Conservation (phyloP, 2,888 invertebrate species). For the Cordilura impudica region DNA sequence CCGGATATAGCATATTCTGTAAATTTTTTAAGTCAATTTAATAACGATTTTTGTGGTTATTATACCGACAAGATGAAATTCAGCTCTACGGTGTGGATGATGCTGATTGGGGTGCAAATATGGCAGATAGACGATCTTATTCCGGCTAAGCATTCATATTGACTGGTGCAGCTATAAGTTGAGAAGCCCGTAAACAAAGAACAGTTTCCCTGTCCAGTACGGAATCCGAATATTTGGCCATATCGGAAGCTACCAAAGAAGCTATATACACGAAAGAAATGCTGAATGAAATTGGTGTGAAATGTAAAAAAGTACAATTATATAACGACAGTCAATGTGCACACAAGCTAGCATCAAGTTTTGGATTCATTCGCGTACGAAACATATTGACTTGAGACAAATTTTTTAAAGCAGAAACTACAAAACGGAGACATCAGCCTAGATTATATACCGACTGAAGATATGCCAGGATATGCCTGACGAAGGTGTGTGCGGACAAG, state of each 20-base stretch:
- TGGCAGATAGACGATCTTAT: slow-evolving; percentile 51
- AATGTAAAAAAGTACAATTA: slow-evolving; percentile 35
- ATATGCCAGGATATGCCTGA: too few relatives aligned
- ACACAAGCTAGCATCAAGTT: background rate
- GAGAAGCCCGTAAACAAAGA: slow-evolving; percentile 59
- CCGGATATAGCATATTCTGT: slow-evolving; percentile 48
- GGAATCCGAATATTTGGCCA: slow-evolving; percentile 56
- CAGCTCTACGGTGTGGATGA: slow-evolving; percentile 47
- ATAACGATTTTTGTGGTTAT: slow-evolving; percentile 39
- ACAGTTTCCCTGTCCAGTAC: slow-evolving; percentile 56
- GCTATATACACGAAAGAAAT: slow-evolving; percentile 33
- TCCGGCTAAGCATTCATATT: slow-evolving; percentile 53
- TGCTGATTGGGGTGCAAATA: slow-evolving; percentile 57
- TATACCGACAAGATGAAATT: slow-evolving; percentile 17
- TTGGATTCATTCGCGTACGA: slow-evolving; percentile 8
- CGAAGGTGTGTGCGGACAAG: too few relatives aligned
- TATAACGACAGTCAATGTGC: slow-evolving; percentile 19
- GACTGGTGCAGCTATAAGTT: slow-evolving; percentile 46
- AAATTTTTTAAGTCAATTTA: slow-evolving; percentile 43
- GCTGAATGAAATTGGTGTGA: slow-evolving; percentile 31
- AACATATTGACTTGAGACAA: slow-evolving; percentile 20
- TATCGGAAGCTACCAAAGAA: slow-evolving; percentile 56
- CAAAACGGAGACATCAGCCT: background rate
- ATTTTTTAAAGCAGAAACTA: slow-evolving; percentile 2
- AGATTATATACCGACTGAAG: too few relatives aligned